phyloP scores from a whole-genome alignment of 2,113 vertebrate species.

The Cebidichthys violaceus region DNA sequence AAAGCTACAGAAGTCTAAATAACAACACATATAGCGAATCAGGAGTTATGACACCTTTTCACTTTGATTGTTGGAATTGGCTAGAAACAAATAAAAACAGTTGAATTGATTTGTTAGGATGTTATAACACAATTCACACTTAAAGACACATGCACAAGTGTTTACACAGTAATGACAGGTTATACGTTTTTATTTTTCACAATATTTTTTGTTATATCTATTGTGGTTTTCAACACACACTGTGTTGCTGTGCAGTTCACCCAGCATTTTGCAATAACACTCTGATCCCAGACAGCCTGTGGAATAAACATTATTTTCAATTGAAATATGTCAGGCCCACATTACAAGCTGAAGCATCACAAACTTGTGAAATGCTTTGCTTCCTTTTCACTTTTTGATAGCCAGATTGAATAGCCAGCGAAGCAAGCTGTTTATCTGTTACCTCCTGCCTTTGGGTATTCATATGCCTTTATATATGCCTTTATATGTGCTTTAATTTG shows the following conservation, averaged over 20 bases:
- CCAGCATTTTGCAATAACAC: background rate
- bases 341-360: constrained; percentile 6
- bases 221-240: background rate
- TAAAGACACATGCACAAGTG: background rate
- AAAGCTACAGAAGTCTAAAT: background rate
- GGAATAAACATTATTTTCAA: constrained; percentile 26
- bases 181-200: background rate
- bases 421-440: background rate
- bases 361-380: constrained; percentile 10
- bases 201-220: background rate
- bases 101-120: background rate
- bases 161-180: background rate
- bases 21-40: background rate
- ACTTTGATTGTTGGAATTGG: background rate
- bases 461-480: constrained; percentile 3
- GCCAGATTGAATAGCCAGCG: background rate
- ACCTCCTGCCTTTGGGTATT: constrained; percentile 1
- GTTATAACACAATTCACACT: background rate
- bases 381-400: constrained; percentile 30
- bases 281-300: background rate
- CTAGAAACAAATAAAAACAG: background rate
- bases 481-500: constrained; percentile 8
- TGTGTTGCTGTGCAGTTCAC: background rate
- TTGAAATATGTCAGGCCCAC: background rate
- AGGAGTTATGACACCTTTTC: background rate